Percentiles rank a stretch among this genome's conserved stretches.
Evolutionary conservation across 2,888 invertebrate species (phyloP).

Genomic region (Dendrolimus houi): DNA sequence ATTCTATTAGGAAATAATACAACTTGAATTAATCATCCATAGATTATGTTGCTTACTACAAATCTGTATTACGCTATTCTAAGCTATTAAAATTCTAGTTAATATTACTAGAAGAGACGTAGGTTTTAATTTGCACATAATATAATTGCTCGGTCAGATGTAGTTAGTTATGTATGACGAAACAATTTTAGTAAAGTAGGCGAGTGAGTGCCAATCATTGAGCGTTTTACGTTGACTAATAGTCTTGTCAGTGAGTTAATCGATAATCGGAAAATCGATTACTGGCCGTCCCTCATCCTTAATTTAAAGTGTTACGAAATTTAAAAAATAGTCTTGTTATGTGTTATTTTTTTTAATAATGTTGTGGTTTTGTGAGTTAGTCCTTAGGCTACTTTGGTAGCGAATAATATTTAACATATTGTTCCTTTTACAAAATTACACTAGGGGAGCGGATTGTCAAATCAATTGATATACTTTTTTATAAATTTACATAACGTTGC

Average conservation of each 20-base stretch:
- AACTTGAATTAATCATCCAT: no score
- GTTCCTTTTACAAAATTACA: no score
- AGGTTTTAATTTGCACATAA: slow-evolving; percentile 55
- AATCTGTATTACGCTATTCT: slow-evolving; percentile 2
- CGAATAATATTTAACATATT: no score
- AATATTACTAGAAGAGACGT: slow-evolving; percentile 42
- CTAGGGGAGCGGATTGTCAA: no score
- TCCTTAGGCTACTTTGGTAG: not conserved
- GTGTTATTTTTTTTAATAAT: not conserved
- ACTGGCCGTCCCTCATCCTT: slow-evolving; percentile 3
- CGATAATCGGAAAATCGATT: slow-evolving; percentile 35
- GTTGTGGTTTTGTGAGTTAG: not conserved
- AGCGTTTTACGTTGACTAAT: slow-evolving; percentile 34
- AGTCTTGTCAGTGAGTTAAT: slow-evolving; percentile 44
- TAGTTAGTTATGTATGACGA: slow-evolving; percentile 42
- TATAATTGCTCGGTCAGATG: slow-evolving; percentile 23
- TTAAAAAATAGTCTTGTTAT: not conserved
- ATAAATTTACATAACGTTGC: no score
- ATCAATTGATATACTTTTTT: no score
- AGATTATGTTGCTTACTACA: no score
- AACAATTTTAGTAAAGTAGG: slow-evolving; percentile 24
- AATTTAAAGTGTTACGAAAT: not conserved
- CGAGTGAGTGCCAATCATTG: slow-evolving; percentile 31
- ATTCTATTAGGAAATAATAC: no score
- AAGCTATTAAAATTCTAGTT: slow-evolving; percentile 49